Percentiles rank a stretch among this genome's conserved stretches.
Conservation (phyloP, 2,888 invertebrate species). For the Halictus ligatus region DNA sequence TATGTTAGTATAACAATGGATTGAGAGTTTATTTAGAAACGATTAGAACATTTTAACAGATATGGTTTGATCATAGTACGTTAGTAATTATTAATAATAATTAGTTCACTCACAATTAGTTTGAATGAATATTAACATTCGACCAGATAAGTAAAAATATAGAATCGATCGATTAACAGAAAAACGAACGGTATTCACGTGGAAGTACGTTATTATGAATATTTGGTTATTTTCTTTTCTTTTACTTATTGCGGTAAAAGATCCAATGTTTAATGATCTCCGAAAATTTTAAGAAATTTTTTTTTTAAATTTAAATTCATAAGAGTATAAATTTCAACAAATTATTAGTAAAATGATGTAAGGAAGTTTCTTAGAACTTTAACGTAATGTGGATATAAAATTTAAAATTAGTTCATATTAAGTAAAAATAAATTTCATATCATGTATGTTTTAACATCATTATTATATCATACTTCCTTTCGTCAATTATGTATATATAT, state of each 20-base stretch:
- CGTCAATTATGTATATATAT: no score
- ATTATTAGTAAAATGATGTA: background rate
- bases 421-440: background rate
- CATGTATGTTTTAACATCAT: no score
- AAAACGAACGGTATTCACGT: background rate
- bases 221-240: no score
- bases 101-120: background rate
- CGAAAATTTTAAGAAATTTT: background rate
- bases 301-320: no score
- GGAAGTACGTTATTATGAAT: background rate
- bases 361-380: background rate
- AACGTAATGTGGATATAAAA: background rate
- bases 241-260: background rate
- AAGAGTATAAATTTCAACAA: background rate
- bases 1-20: conserved; percentile 5
- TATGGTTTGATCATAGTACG: background rate
- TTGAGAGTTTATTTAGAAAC: background rate
- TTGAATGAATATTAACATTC: conserved; percentile 2
- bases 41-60: conserved; percentile 17
- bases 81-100: background rate
- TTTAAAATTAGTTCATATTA: background rate
- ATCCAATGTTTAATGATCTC: background rate
- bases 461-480: no score
- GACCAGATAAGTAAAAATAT: background rate
- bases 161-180: background rate